Evolutionary conservation across 2,797 vertebrate genomes (phyloP), one percentile per base, ranked within the genome.

Genomic region (Arnoldichthys spilopterus): DNA sequence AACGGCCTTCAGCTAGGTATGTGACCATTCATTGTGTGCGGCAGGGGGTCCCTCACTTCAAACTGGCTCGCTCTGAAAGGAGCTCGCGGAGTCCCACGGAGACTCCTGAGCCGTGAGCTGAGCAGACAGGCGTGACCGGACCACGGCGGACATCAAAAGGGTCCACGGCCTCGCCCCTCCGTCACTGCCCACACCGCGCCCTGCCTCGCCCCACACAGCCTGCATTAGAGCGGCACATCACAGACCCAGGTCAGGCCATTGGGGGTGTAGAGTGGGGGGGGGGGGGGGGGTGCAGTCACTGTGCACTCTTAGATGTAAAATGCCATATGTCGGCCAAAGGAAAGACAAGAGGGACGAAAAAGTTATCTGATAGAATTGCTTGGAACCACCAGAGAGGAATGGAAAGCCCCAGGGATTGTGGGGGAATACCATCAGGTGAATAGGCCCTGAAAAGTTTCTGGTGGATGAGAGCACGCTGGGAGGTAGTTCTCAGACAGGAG

Each of bases 41-140:
- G 86, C 87, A 87, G 90, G 92, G 85, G 89, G 89, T 91, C 87
- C 77, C 80, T 85, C 84, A 86, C 89, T 90, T 90, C 86, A 90
- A 87, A 86, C 85, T 32, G 64, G 34, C 54, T 76, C 83, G 70
- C 11, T 75, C 86, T 86, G 85, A 85, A 89, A 76, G 56, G 30
- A 64, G 84, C 83, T 84, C 83, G 84, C 82, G 30, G 79, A 74
- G 67, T 82, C 78, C 51, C 76, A 72, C 79, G 67, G 74, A 80
- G 77, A 54, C 79, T 75, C 77, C 78, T 80, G 71, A 84, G 85
- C 80, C 63, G 72, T 85, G 81, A 87, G 83, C 53, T 9, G 78
- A 85, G 80, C 82, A 87, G 85, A 88, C 85, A 88, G 82, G 83
- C 84, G 69, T 85, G 83, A 84, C 77, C 68, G 51, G 63, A 75